Percentiles rank a stretch among this genome's conserved stretches.
phyloP scores from a whole-genome alignment of 2,113 vertebrate species.

The Rynchops niger region DNA sequence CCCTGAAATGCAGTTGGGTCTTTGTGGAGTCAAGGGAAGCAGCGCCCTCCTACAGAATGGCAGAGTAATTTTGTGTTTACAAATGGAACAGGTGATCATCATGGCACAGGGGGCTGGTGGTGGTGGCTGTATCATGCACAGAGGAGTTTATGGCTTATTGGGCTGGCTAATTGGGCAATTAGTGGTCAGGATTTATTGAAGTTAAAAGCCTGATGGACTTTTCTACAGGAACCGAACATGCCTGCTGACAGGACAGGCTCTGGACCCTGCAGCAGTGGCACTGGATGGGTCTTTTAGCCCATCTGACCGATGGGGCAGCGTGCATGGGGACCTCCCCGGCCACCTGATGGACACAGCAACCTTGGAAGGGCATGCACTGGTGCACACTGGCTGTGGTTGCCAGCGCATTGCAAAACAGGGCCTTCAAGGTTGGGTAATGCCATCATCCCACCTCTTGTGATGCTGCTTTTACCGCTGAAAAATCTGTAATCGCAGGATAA shows the following conservation, averaged over 20 bases:
- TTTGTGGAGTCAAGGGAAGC: not conserved
- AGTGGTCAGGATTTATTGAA: not conserved
- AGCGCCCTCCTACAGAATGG: not conserved
- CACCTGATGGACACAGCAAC: not conserved
- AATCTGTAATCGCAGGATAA: not conserved
- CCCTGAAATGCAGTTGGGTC: no score
- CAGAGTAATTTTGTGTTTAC: not conserved
- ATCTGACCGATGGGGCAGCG: accelerated
- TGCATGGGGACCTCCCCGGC: not conserved
- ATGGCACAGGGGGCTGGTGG: not conserved
- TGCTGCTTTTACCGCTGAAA: not conserved
- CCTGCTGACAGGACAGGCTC: not conserved
- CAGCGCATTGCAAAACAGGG: not conserved
- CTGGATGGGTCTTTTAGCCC: not conserved
- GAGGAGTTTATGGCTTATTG: not conserved
- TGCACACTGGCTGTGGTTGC: not conserved
- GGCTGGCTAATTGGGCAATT: not conserved
- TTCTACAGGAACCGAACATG: not conserved
- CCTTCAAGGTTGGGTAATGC: not conserved
- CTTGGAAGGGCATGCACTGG: not conserved
- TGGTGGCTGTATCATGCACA: not conserved
- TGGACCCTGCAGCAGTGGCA: not conserved
- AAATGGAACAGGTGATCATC: no score
- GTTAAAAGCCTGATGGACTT: not conserved
- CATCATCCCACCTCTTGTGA: not conserved